These are phyloP conservation scores for Psephotus haematonotus DNA, from an alignment of 2,113 vertebrate genomes.

Conservation along the genomic window DNA sequence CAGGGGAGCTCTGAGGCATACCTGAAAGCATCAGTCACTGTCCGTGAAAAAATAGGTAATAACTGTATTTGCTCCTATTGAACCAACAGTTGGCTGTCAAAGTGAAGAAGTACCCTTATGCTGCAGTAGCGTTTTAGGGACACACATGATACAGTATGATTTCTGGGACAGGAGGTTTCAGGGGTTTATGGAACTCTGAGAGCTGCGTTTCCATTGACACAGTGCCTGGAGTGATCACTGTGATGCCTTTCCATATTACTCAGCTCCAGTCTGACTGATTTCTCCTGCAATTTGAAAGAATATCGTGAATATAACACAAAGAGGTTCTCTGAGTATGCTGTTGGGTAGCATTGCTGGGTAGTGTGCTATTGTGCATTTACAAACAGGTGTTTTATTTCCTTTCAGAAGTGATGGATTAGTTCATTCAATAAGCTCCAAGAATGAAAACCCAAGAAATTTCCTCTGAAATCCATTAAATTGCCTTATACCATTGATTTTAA, in stretches of 20 bases:
- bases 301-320: not conserved
- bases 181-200: not conserved
- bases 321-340: not conserved
- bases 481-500: not conserved
- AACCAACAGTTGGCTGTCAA: not conserved
- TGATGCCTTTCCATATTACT: not conserved
- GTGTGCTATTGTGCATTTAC: not conserved
- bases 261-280: not conserved
- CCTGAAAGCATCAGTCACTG: not conserved
- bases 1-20: not conserved
- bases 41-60: not conserved
- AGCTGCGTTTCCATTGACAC: accelerated
- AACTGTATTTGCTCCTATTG: not conserved
- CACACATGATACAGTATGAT: not conserved
- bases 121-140: not conserved
- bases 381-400: not conserved
- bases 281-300: not conserved
- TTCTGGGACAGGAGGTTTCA: not conserved
- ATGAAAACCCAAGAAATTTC: not conserved
- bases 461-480: not conserved
- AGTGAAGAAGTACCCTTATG: not conserved
- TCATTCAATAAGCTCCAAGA: not conserved
- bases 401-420: slow-evolving; percentile 6
- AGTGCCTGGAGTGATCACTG: not conserved
- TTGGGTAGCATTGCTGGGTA: not conserved